A percentile compares a stretch with the other conserved stretches of the same genome.
phyloP scores from a whole-genome alignment of 2,797 vertebrate species.

The Lagocephalus sceleratus region DNA sequence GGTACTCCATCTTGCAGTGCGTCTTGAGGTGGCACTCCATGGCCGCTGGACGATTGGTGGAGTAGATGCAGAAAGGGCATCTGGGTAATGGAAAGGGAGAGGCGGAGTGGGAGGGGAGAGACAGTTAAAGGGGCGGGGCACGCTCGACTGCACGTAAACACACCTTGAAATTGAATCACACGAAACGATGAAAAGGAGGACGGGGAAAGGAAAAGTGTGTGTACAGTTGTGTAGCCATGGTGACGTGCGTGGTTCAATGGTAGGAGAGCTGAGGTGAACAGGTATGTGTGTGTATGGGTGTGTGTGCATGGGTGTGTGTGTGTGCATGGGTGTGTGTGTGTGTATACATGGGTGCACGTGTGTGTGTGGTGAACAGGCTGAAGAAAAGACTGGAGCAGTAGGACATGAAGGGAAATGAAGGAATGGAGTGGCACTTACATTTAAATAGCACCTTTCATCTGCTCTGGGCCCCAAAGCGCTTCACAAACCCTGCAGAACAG shows the following conservation, averaged over 20 bases:
- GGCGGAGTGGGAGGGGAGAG: slow-evolving; percentile 38
- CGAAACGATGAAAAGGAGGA: slow-evolving; percentile 66
- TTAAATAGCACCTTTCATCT: slow-evolving; percentile 90
- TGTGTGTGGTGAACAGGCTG: slow-evolving; percentile 47
- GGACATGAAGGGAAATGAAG: slow-evolving; percentile 82
- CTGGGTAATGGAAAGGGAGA: slow-evolving; percentile 66
- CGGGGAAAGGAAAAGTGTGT: slow-evolving; percentile 59
- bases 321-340: slow-evolving; percentile 26
- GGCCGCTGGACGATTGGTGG: slow-evolving; percentile 96
- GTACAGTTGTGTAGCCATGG: slow-evolving; percentile 39
- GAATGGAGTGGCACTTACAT: slow-evolving; percentile 87
- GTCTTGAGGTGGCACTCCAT: slow-evolving; percentile 99
- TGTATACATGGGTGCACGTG: slow-evolving; percentile 26
- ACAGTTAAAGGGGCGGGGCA: slow-evolving; percentile 46
- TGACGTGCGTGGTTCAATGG: slow-evolving; percentile 63
- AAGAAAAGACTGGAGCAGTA: slow-evolving; percentile 71
- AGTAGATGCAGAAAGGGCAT: slow-evolving; percentile 99
- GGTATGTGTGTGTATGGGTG: slow-evolving; percentile 23
- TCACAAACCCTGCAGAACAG: slow-evolving; percentile 88
- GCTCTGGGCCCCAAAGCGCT: slow-evolving; percentile 86
- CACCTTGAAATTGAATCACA: slow-evolving; percentile 52
- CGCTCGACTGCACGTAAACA: slow-evolving; percentile 30
- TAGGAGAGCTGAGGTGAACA: slow-evolving; percentile 46
- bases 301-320: not conserved
- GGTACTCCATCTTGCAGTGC: slow-evolving; percentile 98